These are phyloP conservation scores for Dysdera silvatica DNA, from an alignment of 1,140 invertebrate species.

Conservation along the genomic window DNA sequence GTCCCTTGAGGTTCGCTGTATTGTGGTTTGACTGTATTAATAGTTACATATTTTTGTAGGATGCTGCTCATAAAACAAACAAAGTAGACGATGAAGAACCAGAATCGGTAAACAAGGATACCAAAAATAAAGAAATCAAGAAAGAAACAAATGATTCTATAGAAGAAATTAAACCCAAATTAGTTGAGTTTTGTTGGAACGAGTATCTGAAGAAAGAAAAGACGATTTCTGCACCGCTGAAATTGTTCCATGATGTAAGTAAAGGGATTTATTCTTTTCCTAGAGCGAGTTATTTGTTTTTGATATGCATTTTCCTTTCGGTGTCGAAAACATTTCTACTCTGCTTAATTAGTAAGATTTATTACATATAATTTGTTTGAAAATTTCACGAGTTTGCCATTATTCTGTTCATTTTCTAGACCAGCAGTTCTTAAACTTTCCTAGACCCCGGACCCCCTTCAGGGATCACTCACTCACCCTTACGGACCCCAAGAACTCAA, in stretches of 20 bases:
- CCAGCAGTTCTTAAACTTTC: too few species aligned
- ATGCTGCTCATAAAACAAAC: too few species aligned
- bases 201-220: slow-evolving; percentile 43
- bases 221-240: slow-evolving; percentile 39
- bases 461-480: too few species aligned
- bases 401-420: too few species aligned
- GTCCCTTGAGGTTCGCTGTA: too few species aligned
- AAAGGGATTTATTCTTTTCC: neutral
- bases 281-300: neutral
- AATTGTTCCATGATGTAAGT: slow-evolving; percentile 44
- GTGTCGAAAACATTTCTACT: neutral
- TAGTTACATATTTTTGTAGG: too few species aligned
- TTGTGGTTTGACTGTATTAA: too few species aligned
- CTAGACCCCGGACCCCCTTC: too few species aligned
- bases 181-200: slow-evolving; percentile 41
- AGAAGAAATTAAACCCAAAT: slow-evolving; percentile 34
- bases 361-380: neutral
- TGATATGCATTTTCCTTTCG: neutral
- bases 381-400: too few species aligned
- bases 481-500: too few species aligned
- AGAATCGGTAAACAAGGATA: slow-evolving; percentile 8
- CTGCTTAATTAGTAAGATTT: neutral
- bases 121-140: slow-evolving; percentile 15
- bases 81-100: too few species aligned
- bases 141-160: slow-evolving; percentile 2